Evolutionary conservation across 2,888 invertebrate genomes (phyloP).

Genomic region (Apodemia duryi): DNA sequence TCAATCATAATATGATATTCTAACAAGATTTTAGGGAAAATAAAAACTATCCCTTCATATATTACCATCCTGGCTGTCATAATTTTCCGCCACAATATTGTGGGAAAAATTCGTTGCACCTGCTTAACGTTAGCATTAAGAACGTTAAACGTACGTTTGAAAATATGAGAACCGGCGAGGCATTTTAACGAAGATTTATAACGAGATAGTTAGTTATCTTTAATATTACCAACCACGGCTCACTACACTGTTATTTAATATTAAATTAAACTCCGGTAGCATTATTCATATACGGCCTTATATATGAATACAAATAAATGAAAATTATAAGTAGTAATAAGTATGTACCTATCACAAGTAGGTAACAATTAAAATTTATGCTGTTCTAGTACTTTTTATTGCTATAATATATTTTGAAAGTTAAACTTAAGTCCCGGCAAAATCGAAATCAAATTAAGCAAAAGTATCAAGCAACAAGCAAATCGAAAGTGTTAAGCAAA

Average conservation of each 20-base stretch:
- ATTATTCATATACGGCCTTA: too few relatives aligned
- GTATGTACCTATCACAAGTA: too few relatives aligned
- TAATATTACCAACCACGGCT: conserved; percentile 26
- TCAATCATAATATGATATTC: conserved; percentile 13
- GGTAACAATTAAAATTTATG: too few relatives aligned
- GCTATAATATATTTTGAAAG: too few relatives aligned
- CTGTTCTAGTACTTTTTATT: too few relatives aligned
- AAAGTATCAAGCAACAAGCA: too few relatives aligned
- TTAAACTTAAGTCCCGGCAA: too few relatives aligned
- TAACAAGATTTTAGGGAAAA: conserved; percentile 9
- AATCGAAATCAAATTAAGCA: too few relatives aligned
- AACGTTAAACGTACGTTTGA: conserved; percentile 57
- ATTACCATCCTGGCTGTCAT: conserved; percentile 23
- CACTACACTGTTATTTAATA: neutral
- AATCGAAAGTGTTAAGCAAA: too few relatives aligned
- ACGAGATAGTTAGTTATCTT: conserved; percentile 45
- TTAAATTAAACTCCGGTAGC: neutral
- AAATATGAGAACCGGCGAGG: conserved; percentile 58
- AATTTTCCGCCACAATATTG: conserved; percentile 56
- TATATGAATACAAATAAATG: too few relatives aligned
- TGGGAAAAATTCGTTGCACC: conserved; percentile 59
- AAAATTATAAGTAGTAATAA: too few relatives aligned
- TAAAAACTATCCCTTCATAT: conserved; percentile 18
- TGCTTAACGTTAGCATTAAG: conserved; percentile 60
- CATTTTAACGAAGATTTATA: conserved; percentile 70